A percentile compares a stretch with the other conserved stretches of the same genome.
Evolutionary conservation across 2,888 invertebrate species (phyloP).

Genomic region (Lypha dubia): DNA sequence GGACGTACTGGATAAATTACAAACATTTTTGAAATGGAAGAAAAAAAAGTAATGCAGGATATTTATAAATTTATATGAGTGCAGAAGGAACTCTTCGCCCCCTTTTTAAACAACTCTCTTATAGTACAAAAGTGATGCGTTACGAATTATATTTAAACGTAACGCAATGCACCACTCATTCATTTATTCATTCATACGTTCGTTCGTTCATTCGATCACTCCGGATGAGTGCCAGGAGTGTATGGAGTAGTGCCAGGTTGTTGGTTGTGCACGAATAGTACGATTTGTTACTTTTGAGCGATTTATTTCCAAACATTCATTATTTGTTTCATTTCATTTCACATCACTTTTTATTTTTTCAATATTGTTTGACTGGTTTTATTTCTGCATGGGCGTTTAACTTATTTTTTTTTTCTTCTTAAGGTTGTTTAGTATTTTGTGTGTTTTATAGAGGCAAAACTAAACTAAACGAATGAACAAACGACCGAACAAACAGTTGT

Average conservation of each 20-base stretch:
- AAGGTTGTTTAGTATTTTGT: conserved; percentile 34
- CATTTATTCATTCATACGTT: conserved; percentile 3
- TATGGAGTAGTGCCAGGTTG: neutral
- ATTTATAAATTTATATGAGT: conserved; percentile 20
- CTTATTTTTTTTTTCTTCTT: neutral
- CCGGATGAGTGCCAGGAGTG: neutral
- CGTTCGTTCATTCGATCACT: conserved; percentile 14
- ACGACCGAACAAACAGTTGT: neutral
- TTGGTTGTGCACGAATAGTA: too few relatives aligned
- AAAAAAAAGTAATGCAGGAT: too few relatives aligned
- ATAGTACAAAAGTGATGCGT: conserved; percentile 55
- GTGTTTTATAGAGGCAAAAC: neutral
- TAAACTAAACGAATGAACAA: too few relatives aligned
- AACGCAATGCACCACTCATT: conserved; percentile 43
- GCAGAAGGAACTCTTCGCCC: neutral
- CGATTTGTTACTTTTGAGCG: conserved; percentile 55
- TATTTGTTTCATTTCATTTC: conserved; percentile 51
- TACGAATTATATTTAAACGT: conserved; percentile 67
- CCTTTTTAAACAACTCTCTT: neutral
- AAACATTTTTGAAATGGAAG: neutral
- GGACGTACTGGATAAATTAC: neutral
- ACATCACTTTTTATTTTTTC: neutral
- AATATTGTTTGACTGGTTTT: conserved; percentile 36
- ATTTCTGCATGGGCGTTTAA: conserved; percentile 69
- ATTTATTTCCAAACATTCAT: conserved; percentile 64